Evolutionary conservation across 2,888 invertebrate species (phyloP).

Genomic region (Physocephala rufipes): DNA sequence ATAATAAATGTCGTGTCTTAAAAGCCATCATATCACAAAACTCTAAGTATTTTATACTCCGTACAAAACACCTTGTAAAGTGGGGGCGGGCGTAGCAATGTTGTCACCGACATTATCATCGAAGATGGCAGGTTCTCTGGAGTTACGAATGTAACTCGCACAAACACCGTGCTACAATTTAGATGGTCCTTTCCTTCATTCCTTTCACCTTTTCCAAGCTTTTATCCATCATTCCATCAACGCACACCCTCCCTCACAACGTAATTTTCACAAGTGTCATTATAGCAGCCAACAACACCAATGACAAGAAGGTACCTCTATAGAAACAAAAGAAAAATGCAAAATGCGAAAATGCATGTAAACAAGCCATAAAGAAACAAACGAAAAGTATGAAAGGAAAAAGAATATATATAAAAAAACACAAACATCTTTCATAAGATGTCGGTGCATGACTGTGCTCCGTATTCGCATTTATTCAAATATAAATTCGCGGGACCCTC

Average conservation of each 20-base stretch:
- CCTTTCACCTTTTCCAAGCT: neutral
- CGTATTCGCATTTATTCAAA: slow-evolving; percentile 25
- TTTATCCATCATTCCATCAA: neutral
- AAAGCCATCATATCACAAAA: slow-evolving; percentile 14
- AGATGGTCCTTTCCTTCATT: neutral
- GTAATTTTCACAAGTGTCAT: neutral
- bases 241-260: neutral
- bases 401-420: slow-evolving; percentile 20
- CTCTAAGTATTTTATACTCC: slow-evolving; percentile 32
- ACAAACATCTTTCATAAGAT: neutral
- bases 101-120: neutral
- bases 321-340: slow-evolving; percentile 4
- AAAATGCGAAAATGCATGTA: neutral
- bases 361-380: slow-evolving; percentile 4
- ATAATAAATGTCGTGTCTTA: slow-evolving; percentile 31
- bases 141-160: slow-evolving; percentile 46
- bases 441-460: neutral
- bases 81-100: slow-evolving; percentile 9
- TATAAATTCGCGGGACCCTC: slow-evolving; percentile 31
- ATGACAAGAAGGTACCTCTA: neutral
- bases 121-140: slow-evolving; percentile 3
- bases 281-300: slow-evolving; percentile 1
- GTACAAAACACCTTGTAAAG: slow-evolving; percentile 32
- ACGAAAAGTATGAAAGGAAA: no score
- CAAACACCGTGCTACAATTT: neutral